Evolutionary conservation across 2,888 invertebrate genomes (phyloP), one percentile per base, ranked within the genome.

Genomic region (Flexamia atlantica): DNA sequence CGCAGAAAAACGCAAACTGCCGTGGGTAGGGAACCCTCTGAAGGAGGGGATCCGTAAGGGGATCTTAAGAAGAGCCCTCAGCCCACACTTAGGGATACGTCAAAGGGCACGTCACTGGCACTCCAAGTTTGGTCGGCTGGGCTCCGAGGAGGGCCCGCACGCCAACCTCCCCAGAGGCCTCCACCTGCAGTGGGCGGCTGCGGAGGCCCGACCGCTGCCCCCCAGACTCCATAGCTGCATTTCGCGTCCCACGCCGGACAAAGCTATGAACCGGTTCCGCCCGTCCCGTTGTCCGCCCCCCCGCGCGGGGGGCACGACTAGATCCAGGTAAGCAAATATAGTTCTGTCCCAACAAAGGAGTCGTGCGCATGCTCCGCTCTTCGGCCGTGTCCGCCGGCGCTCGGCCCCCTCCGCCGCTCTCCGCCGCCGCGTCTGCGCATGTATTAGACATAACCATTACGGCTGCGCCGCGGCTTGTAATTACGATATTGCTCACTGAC

Each of bases 251-350:
- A 68, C 40, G 42, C 72, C 72, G 42, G 72, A 72, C 72, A 72
- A 72, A 72, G 72, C 42, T n/a, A n/a, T n/a, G 42, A 10, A 42
- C 40, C 72, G 42, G 72, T 40, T 72, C 42, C 30, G 17, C 20
- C 72, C 72, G 72, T 72, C 72, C 72, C 72, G 72, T 72, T 72
- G 72, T 72, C 72, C 36, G 72, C 10, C 32, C 42, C 42, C 5
- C 42, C 42, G 36, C 20, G 42, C 1, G 23, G 25, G 40, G 40
- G 36, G 23, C 72, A 72, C 72, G 72, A 72, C 72, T 72, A 72
- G 72, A 72, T 72, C 40, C 72, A 72, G 72, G 72, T 72, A 72
- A 72, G 72, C 72, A 72, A 72, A 72, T 72, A 72, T 72, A 72
- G 72, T 72, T 72, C 72, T 72, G 72, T 72, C 36, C 36, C 36